These are phyloP conservation scores for Julus scanicus DNA, from an alignment of 2,888 invertebrate genomes.

Conservation along the genomic window DNA sequence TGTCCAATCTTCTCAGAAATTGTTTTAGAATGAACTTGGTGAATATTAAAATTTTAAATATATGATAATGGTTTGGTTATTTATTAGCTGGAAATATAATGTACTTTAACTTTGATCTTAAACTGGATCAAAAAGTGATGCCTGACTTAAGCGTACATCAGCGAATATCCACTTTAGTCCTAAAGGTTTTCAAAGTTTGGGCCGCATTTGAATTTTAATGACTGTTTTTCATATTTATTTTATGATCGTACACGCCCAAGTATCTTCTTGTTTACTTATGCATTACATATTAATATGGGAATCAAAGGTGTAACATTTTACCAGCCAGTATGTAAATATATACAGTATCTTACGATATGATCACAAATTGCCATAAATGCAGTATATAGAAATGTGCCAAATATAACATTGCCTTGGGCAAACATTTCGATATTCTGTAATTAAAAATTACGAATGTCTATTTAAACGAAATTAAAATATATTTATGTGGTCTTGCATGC, in stretches of 20 bases:
- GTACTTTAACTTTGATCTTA: neutral
- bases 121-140: neutral
- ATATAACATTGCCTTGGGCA: neutral
- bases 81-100: neutral
- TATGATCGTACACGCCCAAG: neutral
- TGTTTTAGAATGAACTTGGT: neutral
- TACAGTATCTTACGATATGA: neutral
- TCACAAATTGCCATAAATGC: neutral
- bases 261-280: neutral
- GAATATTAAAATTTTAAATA: neutral
- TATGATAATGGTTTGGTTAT: neutral
- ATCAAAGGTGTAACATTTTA: neutral
- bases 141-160: neutral
- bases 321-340: neutral
- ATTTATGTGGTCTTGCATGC: no score
- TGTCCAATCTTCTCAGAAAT: neutral
- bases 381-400: neutral
- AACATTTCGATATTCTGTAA: neutral
- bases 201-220: neutral
- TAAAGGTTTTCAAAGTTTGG: neutral
- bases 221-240: neutral
- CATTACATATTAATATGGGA: neutral
- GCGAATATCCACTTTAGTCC: neutral
- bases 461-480: no score
- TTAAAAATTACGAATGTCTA: neutral